Evolutionary conservation across 2,888 invertebrate species (phyloP).

Genomic region (Andricus quercusramuli): DNA sequence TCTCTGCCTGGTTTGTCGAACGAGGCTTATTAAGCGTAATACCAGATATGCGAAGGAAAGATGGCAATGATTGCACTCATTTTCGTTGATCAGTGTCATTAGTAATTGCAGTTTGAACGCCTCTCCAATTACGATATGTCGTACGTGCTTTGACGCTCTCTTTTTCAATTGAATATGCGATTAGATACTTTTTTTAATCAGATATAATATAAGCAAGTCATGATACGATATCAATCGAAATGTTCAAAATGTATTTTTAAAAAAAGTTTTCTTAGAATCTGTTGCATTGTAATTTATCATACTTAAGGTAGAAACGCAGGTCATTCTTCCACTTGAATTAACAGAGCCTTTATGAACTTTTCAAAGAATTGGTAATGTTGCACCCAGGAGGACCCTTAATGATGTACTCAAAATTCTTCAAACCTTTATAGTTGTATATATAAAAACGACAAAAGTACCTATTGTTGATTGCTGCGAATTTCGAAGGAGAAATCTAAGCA

Average conservation of each 20-base stretch:
- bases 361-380: not conserved
- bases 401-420: too few relatives aligned
- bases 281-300: not conserved
- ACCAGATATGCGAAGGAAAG: not conserved
- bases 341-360: not conserved
- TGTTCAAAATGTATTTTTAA: not conserved
- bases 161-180: not conserved
- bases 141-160: not conserved
- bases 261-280: not conserved
- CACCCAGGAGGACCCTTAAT: too few relatives aligned
- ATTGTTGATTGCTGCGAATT: too few relatives aligned
- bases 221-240: not conserved
- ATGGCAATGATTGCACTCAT: not conserved
- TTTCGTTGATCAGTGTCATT: not conserved
- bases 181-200: not conserved
- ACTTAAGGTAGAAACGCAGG: not conserved
- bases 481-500: too few relatives aligned
- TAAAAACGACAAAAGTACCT: too few relatives aligned
- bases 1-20: conserved; percentile 22
- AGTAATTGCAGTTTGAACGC: not conserved
- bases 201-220: too few relatives aligned
- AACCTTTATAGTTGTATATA: too few relatives aligned
- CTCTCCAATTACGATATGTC: not conserved
- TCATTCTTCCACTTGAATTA: not conserved
- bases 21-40: not conserved